phyloP scores from a whole-genome alignment of 2,888 invertebrate genomes.

The Zeuzera pyrina region DNA sequence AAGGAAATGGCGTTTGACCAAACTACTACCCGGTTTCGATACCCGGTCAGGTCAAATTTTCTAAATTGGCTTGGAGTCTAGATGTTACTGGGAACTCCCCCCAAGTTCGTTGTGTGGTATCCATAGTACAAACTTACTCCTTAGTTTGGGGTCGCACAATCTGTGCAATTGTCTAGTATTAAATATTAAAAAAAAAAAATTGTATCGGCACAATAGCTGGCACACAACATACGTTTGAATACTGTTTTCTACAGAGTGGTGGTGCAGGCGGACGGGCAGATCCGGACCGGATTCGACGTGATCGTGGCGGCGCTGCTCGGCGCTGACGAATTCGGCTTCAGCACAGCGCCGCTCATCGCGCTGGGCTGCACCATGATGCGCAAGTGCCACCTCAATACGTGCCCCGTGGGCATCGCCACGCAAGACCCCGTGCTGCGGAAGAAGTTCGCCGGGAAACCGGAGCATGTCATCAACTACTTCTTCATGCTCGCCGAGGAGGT shows the following conservation, averaged over 20 bases:
- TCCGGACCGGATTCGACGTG: slow-evolving; percentile 96
- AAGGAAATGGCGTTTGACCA: too few species aligned
- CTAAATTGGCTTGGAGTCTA: too few species aligned
- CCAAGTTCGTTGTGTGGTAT: too few species aligned
- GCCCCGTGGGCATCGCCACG: slow-evolving; percentile 98
- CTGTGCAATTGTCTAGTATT: too few species aligned
- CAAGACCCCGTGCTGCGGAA: slow-evolving; percentile 96
- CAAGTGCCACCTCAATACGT: slow-evolving; percentile 98
- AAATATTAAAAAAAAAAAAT: too few species aligned
- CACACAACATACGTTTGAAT: too few species aligned
- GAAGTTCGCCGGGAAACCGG: slow-evolving; percentile 98
- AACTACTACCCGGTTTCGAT: too few species aligned
- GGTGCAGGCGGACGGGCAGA: slow-evolving; percentile 96
- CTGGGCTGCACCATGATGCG: slow-evolving; percentile 99
- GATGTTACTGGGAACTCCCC: too few species aligned
- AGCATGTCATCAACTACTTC: slow-evolving; percentile 97
- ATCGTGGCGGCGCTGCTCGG: slow-evolving; percentile 96
- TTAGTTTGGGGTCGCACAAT: too few species aligned
- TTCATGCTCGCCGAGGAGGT: slow-evolving; percentile 99
- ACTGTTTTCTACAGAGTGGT: slow-evolving; percentile 77
- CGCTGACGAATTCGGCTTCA: slow-evolving; percentile 99
- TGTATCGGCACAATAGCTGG: too few species aligned
- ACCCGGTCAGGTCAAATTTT: too few species aligned
- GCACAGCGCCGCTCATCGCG: slow-evolving; percentile 97
- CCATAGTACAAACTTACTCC: too few species aligned